Percentiles rank a stretch among this genome's conserved stretches.
Conservation (phyloP, 2,113 vertebrate species). For the Microcebus tavaratra region DNA sequence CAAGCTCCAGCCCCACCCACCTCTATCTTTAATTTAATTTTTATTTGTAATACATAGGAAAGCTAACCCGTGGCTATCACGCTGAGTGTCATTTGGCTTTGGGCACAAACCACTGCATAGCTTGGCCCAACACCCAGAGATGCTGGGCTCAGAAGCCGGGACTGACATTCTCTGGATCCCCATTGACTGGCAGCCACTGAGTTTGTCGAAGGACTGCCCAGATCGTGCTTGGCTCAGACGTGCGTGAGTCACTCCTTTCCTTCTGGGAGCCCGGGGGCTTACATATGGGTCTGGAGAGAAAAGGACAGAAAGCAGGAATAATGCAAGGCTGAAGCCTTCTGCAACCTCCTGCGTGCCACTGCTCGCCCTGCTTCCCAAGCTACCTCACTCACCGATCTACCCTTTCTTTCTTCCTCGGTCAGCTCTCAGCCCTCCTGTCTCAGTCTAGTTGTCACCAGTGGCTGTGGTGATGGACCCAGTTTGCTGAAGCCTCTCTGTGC, state of each 20-base stretch:
- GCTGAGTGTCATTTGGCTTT: background rate
- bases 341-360: fast-evolving
- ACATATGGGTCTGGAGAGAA: conserved; percentile 8
- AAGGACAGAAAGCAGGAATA: background rate
- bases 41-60: background rate
- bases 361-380: background rate
- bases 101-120: background rate
- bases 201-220: background rate
- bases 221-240: background rate
- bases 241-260: background rate
- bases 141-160: background rate
- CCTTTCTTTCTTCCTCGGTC: too few relatives aligned
- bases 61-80: background rate
- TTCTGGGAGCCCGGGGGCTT: conserved; percentile 42
- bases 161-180: background rate
- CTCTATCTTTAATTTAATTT: background rate
- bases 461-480: fast-evolving
- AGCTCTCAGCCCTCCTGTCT: too few relatives aligned
- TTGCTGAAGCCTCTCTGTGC: too few relatives aligned
- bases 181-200: background rate
- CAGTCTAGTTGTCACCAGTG: fast-evolving
- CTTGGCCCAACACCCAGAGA: background rate
- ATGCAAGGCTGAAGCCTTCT: fast-evolving
- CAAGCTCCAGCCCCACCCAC: fast-evolving
- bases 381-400: fast-evolving